Conservation (phyloP, 2,113 vertebrate genomes). For the Halichoeres trimaculatus region DNA sequence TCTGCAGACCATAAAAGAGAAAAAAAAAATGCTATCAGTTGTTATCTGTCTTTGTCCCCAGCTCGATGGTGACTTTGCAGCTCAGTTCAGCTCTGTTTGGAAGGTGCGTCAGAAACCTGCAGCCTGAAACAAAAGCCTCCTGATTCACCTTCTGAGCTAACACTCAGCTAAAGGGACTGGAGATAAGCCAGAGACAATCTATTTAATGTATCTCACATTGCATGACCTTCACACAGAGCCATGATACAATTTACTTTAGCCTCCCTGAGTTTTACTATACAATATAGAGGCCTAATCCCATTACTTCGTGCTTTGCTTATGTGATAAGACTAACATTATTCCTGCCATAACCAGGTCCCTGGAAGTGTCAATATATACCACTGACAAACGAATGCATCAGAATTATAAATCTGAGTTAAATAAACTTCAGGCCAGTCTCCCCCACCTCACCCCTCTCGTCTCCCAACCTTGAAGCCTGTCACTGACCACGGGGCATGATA, state of each 20-base stretch:
- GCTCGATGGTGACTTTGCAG: slow-evolving; percentile 3
- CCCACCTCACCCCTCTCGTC: too few species aligned
- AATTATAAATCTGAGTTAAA: too few species aligned
- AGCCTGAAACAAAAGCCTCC: slow-evolving; percentile 20
- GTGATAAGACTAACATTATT: neutral
- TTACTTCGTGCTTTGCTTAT: slow-evolving; percentile 13
- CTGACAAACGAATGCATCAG: neutral
- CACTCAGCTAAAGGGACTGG: slow-evolving; percentile 26
- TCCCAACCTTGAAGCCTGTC: too few species aligned
- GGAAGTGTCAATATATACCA: neutral
- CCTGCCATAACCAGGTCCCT: neutral
- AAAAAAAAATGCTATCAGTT: neutral
- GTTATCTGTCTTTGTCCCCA: slow-evolving; percentile 3
- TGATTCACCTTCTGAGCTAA: neutral
- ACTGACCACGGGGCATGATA: too few species aligned
- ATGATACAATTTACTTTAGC: slow-evolving; percentile 29
- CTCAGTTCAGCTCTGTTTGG: neutral
- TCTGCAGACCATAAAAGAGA: neutral
- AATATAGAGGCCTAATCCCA: neutral
- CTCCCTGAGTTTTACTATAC: neutral
- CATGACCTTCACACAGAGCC: slow-evolving; percentile 46
- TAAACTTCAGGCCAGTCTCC: too few species aligned
- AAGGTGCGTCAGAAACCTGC: neutral
- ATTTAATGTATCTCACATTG: slow-evolving; percentile 49
- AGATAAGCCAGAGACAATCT: slow-evolving; percentile 33